Conservation (phyloP, 2,888 invertebrate genomes). For the Meteorus cinctellus region DNA sequence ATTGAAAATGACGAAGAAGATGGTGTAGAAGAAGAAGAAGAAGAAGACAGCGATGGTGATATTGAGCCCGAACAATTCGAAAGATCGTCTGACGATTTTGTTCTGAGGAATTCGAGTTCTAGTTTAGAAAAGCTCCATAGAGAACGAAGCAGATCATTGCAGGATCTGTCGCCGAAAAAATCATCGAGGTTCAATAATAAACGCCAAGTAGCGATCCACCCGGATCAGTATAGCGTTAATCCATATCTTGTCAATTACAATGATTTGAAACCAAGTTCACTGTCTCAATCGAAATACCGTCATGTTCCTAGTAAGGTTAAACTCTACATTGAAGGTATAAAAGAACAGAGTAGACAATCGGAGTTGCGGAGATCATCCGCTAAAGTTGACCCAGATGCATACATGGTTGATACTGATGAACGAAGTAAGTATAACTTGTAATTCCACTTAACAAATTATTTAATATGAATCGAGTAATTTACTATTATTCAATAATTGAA, state of each 20-base stretch:
- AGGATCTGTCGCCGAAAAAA: slow-evolving; percentile 60
- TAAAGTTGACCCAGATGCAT: slow-evolving; percentile 2
- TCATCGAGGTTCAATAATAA: slow-evolving; percentile 22
- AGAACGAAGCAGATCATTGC: slow-evolving; percentile 67
- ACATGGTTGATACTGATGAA: neutral
- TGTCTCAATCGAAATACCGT: slow-evolving; percentile 14
- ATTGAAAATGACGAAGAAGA: slow-evolving; percentile 57
- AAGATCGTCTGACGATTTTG: slow-evolving; percentile 63
- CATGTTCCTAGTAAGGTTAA: slow-evolving; percentile 41
- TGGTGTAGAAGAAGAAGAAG: slow-evolving; percentile 54
- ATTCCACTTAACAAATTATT: neutral
- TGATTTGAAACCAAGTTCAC: neutral
- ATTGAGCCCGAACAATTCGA: slow-evolving; percentile 61
- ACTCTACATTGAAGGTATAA: slow-evolving; percentile 39
- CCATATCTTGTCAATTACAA: neutral
- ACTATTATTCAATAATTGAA: neutral
- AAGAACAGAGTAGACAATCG: slow-evolving; percentile 48
- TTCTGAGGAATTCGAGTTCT: slow-evolving; percentile 50
- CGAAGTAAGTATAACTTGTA: neutral
- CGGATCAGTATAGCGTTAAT: neutral
- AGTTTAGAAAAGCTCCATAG: slow-evolving; percentile 54
- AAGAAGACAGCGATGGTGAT: slow-evolving; percentile 57
- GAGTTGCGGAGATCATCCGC: neutral
- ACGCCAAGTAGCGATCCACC: slow-evolving; percentile 15
- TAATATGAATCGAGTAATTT: neutral